phyloP scores from a whole-genome alignment of 2,113 vertebrate genomes.

The Dicaeum eximium region DNA sequence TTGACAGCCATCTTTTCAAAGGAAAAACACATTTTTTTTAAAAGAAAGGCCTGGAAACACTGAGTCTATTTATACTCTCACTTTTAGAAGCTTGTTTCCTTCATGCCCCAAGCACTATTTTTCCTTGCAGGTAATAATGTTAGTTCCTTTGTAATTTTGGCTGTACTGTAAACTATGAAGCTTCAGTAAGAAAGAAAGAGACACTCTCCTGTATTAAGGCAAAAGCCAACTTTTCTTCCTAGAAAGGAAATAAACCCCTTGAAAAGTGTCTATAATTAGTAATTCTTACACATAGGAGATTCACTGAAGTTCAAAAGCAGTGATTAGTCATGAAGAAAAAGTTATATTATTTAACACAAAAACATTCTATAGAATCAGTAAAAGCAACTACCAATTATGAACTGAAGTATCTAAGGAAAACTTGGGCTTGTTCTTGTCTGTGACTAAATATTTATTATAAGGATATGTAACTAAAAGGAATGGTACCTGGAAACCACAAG shows the following conservation, averaged over 20 bases:
- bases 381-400: background rate
- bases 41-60: background rate
- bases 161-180: background rate
- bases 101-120: background rate
- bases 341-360: background rate
- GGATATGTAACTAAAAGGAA: background rate
- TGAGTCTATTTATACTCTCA: background rate
- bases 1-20: background rate
- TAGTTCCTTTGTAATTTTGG: background rate
- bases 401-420: background rate
- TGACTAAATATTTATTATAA: background rate
- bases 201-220: background rate
- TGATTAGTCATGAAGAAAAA: background rate
- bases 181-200: background rate
- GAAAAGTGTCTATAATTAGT: background rate
- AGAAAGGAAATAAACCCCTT: background rate
- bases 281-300: background rate
- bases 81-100: background rate
- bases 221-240: background rate
- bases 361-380: background rate
- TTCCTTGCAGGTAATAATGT: background rate
- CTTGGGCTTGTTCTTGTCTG: background rate
- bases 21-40: background rate
- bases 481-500: background rate
- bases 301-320: background rate